Percentiles rank a stretch among this genome's conserved stretches.
phyloP scores from a whole-genome alignment of 2,797 vertebrate species.

The Enteromius radiatus region DNA sequence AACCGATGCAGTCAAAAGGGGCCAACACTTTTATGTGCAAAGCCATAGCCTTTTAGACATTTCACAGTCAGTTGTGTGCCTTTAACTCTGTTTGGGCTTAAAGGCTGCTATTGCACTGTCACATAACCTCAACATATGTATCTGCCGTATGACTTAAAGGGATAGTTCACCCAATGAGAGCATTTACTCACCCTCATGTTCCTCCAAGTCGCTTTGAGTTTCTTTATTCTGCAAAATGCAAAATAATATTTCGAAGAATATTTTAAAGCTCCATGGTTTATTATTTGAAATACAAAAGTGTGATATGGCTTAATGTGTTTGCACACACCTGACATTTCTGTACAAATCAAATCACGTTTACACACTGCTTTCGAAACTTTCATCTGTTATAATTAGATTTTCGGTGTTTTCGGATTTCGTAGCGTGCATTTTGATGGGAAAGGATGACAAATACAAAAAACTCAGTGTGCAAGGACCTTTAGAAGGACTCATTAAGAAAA shows the following conservation, averaged over 20 bases:
- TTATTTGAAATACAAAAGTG: background rate
- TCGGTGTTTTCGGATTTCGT: too few relatives aligned
- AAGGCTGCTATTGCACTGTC: slow-evolving; percentile 32
- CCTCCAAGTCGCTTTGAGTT: background rate
- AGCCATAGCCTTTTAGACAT: slow-evolving; percentile 48
- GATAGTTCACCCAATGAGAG: background rate
- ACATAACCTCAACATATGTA: slow-evolving; percentile 16
- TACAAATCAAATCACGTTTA: too few relatives aligned
- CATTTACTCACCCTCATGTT: background rate
- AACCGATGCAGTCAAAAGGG: slow-evolving; percentile 51
- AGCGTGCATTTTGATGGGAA: too few relatives aligned
- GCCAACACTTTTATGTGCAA: slow-evolving; percentile 45
- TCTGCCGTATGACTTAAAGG: slow-evolving; percentile 5
- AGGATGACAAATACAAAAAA: too few relatives aligned
- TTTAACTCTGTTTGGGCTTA: slow-evolving; percentile 11
- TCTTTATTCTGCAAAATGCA: background rate
- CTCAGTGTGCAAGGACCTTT: too few relatives aligned
- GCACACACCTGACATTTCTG: too few relatives aligned
- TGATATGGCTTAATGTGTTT: background rate
- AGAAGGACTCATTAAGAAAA: too few relatives aligned
- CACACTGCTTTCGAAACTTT: too few relatives aligned
- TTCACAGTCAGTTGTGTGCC: slow-evolving; percentile 18
- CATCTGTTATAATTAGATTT: too few relatives aligned
- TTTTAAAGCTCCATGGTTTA: background rate
- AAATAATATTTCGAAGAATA: background rate